Base-by-base conservation (phyloP, 2,113 vertebrate species). In the Cyanocitta stelleri region DNA sequence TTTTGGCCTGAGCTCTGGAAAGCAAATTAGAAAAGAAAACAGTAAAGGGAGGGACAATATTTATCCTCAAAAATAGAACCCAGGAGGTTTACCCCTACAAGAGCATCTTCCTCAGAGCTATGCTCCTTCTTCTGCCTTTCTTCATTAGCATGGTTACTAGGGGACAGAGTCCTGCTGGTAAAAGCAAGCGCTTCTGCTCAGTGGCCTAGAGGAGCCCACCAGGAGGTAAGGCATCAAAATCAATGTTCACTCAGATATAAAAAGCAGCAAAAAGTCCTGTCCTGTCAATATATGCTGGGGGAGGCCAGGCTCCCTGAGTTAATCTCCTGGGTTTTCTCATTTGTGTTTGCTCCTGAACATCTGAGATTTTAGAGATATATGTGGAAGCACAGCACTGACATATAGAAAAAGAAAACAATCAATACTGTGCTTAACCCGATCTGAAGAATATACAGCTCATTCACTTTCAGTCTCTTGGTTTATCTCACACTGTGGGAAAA, bases 131-230 rank as follows among this genome's bases (percentile, higher is more conserved):
- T 86, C 76, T 96, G 81, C 71, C 88, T 64, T 68, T 94, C 49
- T 69, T 97, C 91, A 96, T 97, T 97, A 96, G 73, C 64, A 84
- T 62, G 72, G 44, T 63, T 62, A 94, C 67, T n/a, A 48, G 71
- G 83, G 82, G 74, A 93, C 35, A 88, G 79, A 76, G 52, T 84
- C 95, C 90, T 96, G 97, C 96, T 95, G 95, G 11, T 81, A 82
- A 84, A 92, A 95, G 82, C 64, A 75, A 87, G 90, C 8, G 29
- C 78, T 93, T 80, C 74, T 85, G n/a, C 62, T 89, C 73, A 51
- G 73, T 58, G 74, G 56, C 78, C 61, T 87, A 72, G 78, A 85
- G 84, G 80, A 90, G 43, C 92, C 69, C 85, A 56, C 89, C 71
- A 85, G 96, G 96, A 96, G 92, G 73, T 79, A 85, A 95, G 51